Percentiles rank a stretch among this genome's conserved stretches.
These are phyloP conservation scores for Taenaris catops DNA, from an alignment of 2,888 invertebrate genomes.

Conservation along the genomic window DNA sequence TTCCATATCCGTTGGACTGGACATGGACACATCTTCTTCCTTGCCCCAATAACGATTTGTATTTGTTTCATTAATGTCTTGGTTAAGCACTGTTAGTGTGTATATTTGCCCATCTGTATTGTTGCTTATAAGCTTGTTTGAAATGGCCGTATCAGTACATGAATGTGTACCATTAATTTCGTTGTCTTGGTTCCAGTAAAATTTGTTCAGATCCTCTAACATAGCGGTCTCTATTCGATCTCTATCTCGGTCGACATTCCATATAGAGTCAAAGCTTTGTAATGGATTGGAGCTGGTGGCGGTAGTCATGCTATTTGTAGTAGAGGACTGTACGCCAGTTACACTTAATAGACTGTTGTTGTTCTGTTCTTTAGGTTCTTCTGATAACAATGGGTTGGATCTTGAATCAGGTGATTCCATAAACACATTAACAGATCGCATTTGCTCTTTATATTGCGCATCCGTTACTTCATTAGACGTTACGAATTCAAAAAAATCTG, in stretches of 20 bases:
- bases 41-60: constrained; percentile 83
- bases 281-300: constrained; percentile 67
- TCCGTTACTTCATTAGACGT: constrained; percentile 89
- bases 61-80: constrained; percentile 84
- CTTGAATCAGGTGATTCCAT: constrained; percentile 79
- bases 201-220: constrained; percentile 91
- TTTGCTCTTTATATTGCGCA: constrained; percentile 84
- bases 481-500: constrained; percentile 94
- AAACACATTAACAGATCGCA: constrained; percentile 84
- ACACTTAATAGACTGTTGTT: constrained; percentile 80
- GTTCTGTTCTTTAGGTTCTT: constrained; percentile 80
- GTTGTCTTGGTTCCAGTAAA: constrained; percentile 87
- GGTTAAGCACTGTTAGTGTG: constrained; percentile 92
- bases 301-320: constrained; percentile 46
- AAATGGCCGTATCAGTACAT: constrained; percentile 69
- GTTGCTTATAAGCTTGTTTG: constrained; percentile 70
- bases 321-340: constrained; percentile 39
- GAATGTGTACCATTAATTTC: constrained; percentile 76
- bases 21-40: constrained; percentile 82
- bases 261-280: constrained; percentile 80
- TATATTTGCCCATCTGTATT: constrained; percentile 92
- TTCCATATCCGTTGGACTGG: constrained; percentile 80
- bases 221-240: constrained; percentile 87
- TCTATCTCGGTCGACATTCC: constrained; percentile 86
- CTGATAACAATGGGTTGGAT: constrained; percentile 69